Evolutionary conservation across 1,140 invertebrate genomes (phyloP), one percentile per base, ranked within the genome.

Genomic region (Macrotrachela quadricornifera): DNA sequence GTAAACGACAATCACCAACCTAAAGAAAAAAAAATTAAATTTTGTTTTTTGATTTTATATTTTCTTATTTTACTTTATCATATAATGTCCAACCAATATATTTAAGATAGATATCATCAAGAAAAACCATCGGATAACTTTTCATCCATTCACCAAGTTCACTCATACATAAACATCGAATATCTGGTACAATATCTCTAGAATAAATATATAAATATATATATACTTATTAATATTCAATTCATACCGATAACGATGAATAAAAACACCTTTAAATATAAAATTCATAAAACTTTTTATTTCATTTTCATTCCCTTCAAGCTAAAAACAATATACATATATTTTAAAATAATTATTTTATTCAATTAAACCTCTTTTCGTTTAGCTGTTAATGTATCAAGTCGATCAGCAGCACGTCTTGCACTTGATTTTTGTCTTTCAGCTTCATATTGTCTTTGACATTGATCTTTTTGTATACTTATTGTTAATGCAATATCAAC

Each of bases 81-180:
- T 92, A 88, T 2, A 99, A 71, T 2, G 88, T 96, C 94, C 94
- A 99, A 51, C 92, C 94, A 61, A 99, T 92, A 63, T 99, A 99
- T 69, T 99, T 99, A 6, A 99, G 73, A 66, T 97, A 99, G 0
- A 87, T 84, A 73, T 99, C 92, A 68, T 97, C 91, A 0, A 77
- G 59, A 65, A 97, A 99, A 68, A 94, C 87, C 56, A 86, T 81
- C 41, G 94, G 90, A 70, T 95, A 95, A 62, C 90, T 90, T 63
- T 87, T 86, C 90, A 99, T 97, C 92, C 92, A 99, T 46, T 90
- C 80, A 11, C 92, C 94, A 62, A 99, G 94, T 74, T 99, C 94
- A 30, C 82, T 79, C 85, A 97, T 96, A 62, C 91, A 96, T 62
- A 97, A 95, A 0, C 85, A 80, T 55, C 94, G 70, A 49, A 97